Conservation (phyloP, 1,140 invertebrate species). For the Hestina assimilis region DNA sequence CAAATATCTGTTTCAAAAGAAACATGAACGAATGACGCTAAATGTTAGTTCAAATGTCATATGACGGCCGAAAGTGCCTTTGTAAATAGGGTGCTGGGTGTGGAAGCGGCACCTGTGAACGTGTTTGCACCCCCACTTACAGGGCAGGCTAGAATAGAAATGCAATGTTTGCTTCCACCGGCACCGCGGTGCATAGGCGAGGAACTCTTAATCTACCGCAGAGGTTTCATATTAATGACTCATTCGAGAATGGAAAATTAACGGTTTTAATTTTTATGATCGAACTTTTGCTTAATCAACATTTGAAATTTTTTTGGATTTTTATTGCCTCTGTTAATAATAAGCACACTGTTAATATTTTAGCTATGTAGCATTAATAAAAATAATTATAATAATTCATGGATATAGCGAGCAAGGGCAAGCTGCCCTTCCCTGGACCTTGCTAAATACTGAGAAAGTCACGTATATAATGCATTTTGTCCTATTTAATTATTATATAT, state of each 20-base stretch:
- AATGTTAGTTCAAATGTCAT: constrained; percentile 44
- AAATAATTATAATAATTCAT: too few relatives aligned
- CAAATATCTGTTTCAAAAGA: background rate
- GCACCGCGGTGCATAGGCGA: constrained; percentile 41
- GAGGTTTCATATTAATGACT: constrained; percentile 32
- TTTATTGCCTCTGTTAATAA: too few relatives aligned
- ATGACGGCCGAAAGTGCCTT: constrained; percentile 37
- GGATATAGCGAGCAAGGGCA: too few relatives aligned
- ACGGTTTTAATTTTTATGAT: background rate
- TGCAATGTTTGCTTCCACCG: constrained; percentile 54
- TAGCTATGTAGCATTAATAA: too few relatives aligned
- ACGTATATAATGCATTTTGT: too few relatives aligned
- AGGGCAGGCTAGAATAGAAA: constrained; percentile 52
- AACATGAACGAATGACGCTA: constrained; percentile 8
- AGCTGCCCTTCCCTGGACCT: too few relatives aligned
- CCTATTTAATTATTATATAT: too few relatives aligned
- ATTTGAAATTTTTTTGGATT: too few relatives aligned
- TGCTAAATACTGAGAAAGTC: too few relatives aligned
- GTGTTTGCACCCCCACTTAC: constrained; percentile 69
- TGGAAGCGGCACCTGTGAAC: constrained; percentile 58
- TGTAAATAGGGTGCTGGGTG: constrained; percentile 50
- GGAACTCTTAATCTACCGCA: constrained; percentile 65
- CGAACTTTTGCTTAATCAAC: too few relatives aligned
- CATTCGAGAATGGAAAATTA: constrained; percentile 12
- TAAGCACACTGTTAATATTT: too few relatives aligned